Evolutionary conservation across 1,140 invertebrate species (phyloP), one percentile per base, ranked within the genome.

Genomic region (Subanguina moxae): DNA sequence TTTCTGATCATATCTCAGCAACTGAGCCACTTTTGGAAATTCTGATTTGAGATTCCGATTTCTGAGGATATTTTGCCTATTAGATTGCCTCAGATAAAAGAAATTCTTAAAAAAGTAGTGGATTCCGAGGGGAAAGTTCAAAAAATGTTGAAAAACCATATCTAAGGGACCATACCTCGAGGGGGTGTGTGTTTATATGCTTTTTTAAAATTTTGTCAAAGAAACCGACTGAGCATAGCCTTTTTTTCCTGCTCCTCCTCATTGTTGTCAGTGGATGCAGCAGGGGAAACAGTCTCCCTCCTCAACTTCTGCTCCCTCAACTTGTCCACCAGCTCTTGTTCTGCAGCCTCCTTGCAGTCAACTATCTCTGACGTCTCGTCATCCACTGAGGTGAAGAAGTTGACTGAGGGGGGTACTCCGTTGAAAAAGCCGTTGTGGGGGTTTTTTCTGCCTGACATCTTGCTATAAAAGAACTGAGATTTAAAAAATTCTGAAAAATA

Each of bases 351-450:
- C 52, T 71, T 30, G 27, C 23, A 19, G n/a, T 72, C 63, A 30
- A 25, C 70, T n/a, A 48, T 70, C 1, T 76, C 72, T 28, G 70
- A 75, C 19, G 23, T 56, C n/a, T 77, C 68, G 3, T 74, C 72
- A 45, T 74, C 72, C 27, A 77, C 67, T 17, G 59, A 64, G 7
- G 21, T 19, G 57, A 42, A 70, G 57, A 74, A 74, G 45, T 74
- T 76, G 30, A 74, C 73, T 7, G 67, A 65, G 15, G 72, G 64
- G 8, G 74, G 72, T 17, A 21, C 71, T 52, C 48, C 48, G 13
- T 25, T 13, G 23, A 65, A 71, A 72, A 30, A 63, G 27, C 67
- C 70, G 38, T 70, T 71, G 30, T 67, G 52, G 43, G 68, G 70
- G 43, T 73, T 71, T 52, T 69, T 71, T 21, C 70, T 56, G 32